A percentile compares a stretch with the other conserved stretches of the same genome.
phyloP scores from a whole-genome alignment of 2,888 invertebrate genomes.

The Proisotoma minuta region DNA sequence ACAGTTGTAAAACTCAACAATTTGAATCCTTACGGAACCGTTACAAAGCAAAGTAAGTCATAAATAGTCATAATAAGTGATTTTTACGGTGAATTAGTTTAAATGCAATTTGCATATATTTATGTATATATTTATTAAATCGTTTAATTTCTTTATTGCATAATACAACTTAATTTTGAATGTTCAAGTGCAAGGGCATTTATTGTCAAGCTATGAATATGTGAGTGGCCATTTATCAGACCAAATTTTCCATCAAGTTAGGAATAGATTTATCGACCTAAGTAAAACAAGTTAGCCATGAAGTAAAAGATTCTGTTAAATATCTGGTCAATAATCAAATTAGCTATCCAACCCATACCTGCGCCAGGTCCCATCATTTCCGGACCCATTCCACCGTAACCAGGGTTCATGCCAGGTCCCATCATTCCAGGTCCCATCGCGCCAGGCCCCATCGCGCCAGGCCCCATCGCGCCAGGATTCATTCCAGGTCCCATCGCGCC shows the following conservation, averaged over 20 bases:
- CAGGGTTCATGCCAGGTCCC: neutral
- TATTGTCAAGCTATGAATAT: no score
- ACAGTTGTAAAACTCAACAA: conserved; percentile 53
- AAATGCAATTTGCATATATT: neutral
- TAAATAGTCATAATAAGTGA: no score
- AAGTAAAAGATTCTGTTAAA: no score
- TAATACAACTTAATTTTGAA: no score
- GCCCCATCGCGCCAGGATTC: neutral
- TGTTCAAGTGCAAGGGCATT: no score
- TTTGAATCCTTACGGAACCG: conserved; percentile 49
- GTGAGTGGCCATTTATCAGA: no score
- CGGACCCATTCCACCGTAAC: neutral
- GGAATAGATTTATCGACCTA: no score
- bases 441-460: neutral
- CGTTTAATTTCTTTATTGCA: no score
- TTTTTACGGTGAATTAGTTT: neutral
- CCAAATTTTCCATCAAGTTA: no score
- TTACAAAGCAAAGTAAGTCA: conserved; percentile 44
- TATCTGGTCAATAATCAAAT: neutral
- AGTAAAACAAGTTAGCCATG: no score
- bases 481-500: neutral
- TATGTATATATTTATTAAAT: no score
- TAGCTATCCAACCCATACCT: neutral
- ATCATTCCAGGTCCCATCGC: neutral
- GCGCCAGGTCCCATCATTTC: neutral